Percentiles rank a stretch among this genome's conserved stretches.
These are phyloP conservation scores for Leptoclinus maculatus DNA, from an alignment of 2,797 vertebrate species.

Conservation along the genomic window DNA sequence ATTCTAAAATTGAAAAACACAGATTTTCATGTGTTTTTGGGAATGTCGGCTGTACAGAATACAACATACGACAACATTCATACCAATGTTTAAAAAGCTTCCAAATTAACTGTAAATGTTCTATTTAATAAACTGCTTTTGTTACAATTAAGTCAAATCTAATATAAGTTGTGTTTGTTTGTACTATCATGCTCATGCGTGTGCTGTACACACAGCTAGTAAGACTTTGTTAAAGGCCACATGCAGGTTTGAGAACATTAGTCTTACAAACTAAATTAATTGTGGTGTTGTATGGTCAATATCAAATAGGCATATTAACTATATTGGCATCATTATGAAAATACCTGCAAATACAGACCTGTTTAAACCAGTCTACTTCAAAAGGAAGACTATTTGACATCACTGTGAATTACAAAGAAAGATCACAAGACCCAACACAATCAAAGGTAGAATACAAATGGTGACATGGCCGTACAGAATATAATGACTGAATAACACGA, in stretches of 20 bases:
- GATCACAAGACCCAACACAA: constrained; percentile 56
- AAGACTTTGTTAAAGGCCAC: constrained; percentile 79
- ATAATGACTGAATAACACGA: constrained; percentile 29
- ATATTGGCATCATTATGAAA: constrained; percentile 65
- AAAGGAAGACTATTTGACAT: constrained; percentile 73
- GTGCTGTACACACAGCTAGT: constrained; percentile 71
- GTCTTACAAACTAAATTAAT: constrained; percentile 48
- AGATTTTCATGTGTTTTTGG: constrained; percentile 17
- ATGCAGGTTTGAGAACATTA: constrained; percentile 75
- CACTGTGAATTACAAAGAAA: constrained; percentile 54
- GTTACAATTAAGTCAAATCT: constrained; percentile 60
- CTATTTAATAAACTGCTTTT: constrained; percentile 44
- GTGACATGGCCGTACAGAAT: constrained; percentile 26
- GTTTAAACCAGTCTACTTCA: constrained; percentile 52
- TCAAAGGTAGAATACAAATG: constrained; percentile 48
- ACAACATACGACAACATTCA: constrained; percentile 46
- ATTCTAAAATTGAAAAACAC: constrained; percentile 25
- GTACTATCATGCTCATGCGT: constrained; percentile 79
- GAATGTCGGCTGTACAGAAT: constrained; percentile 44
- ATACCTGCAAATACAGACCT: constrained; percentile 71
- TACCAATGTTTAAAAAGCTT: constrained; percentile 36
- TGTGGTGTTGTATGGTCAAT: constrained; percentile 46
- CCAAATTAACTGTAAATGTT: constrained; percentile 51
- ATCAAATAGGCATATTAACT: constrained; percentile 53
- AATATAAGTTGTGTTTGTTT: constrained; percentile 52